A percentile compares a stretch with the other conserved stretches of the same genome.
Conservation (phyloP, 2,797 vertebrate genomes). For the Chiroxiphia lanceolata region DNA sequence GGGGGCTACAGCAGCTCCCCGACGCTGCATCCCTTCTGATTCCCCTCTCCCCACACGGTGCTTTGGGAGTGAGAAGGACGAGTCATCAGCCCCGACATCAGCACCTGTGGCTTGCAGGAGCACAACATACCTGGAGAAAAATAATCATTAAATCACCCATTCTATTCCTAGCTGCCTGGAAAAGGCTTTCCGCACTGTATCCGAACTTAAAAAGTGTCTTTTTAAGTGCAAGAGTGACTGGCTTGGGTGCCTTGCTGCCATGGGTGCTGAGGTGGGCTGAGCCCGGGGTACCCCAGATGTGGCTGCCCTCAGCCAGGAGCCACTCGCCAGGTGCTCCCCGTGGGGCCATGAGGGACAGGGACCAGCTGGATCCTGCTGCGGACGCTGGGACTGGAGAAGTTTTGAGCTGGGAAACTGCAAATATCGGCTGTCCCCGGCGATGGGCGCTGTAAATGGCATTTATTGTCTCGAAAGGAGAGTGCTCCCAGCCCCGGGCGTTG, state of each 20-base stretch:
- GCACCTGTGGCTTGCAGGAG: neutral
- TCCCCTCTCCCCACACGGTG: fast-evolving
- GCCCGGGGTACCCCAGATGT: neutral
- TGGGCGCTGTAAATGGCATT: neutral
- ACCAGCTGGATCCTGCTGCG: neutral
- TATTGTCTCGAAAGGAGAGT: neutral
- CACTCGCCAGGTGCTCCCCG: fast-evolving
- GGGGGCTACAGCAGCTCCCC: neutral
- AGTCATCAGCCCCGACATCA: neutral
- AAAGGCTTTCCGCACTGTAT: neutral
- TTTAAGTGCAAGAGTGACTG: neutral
- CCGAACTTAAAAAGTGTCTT: neutral
- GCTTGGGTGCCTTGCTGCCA: neutral
- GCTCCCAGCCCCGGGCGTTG: neutral
- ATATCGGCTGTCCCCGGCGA: fast-evolving
- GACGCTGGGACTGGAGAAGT: neutral
- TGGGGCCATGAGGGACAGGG: fast-evolving
- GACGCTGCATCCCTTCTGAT: neutral
- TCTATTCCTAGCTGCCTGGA: neutral
- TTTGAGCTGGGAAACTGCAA: neutral
- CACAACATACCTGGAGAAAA: neutral
- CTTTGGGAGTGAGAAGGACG: neutral
- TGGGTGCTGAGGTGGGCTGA: neutral
- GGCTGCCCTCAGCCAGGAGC: neutral
- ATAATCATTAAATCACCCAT: fast-evolving